phyloP scores from a whole-genome alignment of 2,888 invertebrate species.

The Tolmerus cingulatus region DNA sequence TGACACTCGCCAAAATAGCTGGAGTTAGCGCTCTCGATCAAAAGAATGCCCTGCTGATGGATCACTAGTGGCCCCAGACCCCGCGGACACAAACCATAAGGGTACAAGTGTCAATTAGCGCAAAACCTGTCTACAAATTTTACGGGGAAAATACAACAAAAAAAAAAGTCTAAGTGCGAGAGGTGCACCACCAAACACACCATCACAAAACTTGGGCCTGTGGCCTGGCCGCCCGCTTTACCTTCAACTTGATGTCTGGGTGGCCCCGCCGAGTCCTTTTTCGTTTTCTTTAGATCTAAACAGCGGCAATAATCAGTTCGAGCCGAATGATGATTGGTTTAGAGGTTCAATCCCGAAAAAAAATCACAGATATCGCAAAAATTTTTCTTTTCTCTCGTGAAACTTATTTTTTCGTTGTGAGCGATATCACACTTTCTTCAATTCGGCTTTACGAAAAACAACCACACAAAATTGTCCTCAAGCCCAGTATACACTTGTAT shows the following conservation, averaged over 20 bases:
- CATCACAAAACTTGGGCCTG: background rate
- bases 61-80: background rate
- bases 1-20: conserved; percentile 50
- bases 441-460: background rate
- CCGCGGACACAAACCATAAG: background rate
- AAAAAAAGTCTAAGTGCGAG: background rate
- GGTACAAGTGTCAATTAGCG: conserved; percentile 31
- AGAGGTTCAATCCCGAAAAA: background rate
- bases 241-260: background rate
- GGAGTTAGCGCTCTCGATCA: background rate
- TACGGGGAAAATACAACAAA: conserved; percentile 11
- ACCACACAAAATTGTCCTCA: background rate
- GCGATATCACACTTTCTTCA: conserved; percentile 37
- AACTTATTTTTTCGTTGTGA: conserved; percentile 21
- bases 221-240: conserved; percentile 2
- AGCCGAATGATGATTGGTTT: background rate
- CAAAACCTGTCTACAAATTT: conserved; percentile 18
- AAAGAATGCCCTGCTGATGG: background rate
- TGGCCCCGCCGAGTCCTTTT: background rate
- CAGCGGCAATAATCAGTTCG: background rate
- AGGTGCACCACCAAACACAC: background rate
- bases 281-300: background rate
- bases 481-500: background rate
- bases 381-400: background rate
- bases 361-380: conserved; percentile 33